These are phyloP conservation scores for Enteromius viviparus DNA, from an alignment of 2,797 vertebrate species.

Conservation along the genomic window DNA sequence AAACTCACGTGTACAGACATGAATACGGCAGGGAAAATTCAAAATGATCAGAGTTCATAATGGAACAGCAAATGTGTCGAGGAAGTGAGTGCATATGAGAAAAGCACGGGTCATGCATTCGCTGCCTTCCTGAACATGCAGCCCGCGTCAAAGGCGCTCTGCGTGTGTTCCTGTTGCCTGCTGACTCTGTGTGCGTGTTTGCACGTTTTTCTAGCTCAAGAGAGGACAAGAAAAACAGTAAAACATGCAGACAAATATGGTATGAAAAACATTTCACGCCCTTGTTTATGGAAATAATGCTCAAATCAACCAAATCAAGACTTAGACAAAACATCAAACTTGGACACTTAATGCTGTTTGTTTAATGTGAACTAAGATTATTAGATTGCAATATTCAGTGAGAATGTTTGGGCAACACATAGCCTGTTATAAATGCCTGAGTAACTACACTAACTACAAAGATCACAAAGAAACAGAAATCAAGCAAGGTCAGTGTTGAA, in stretches of 20 bases:
- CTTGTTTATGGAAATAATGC: conserved; percentile 14
- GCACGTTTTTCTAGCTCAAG: conserved; percentile 22
- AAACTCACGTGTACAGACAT: conserved; percentile 6
- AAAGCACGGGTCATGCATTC: conserved; percentile 44
- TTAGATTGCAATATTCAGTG: neutral
- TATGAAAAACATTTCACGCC: conserved; percentile 31
- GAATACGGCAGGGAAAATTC: neutral
- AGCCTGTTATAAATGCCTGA: neutral
- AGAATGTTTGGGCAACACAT: neutral
- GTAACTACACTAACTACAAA: neutral
- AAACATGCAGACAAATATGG: conserved; percentile 11
- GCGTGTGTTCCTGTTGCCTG: conserved; percentile 55
- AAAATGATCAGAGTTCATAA: neutral
- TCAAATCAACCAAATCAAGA: neutral
- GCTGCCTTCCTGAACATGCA: conserved; percentile 53
- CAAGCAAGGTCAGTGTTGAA: neutral
- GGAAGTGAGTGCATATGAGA: conserved; percentile 11
- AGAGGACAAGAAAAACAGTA: conserved; percentile 39
- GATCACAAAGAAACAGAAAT: neutral
- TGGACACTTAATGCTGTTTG: neutral
- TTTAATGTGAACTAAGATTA: neutral
- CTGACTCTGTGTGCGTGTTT: conserved; percentile 40
- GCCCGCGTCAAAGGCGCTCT: conserved; percentile 49
- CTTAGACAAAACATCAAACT: neutral
- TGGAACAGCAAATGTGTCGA: neutral